These are phyloP conservation scores for mouse (Mus musculus) DNA, from an alignment of 2,113 vertebrate genomes.

Conservation along the genomic window DNA sequence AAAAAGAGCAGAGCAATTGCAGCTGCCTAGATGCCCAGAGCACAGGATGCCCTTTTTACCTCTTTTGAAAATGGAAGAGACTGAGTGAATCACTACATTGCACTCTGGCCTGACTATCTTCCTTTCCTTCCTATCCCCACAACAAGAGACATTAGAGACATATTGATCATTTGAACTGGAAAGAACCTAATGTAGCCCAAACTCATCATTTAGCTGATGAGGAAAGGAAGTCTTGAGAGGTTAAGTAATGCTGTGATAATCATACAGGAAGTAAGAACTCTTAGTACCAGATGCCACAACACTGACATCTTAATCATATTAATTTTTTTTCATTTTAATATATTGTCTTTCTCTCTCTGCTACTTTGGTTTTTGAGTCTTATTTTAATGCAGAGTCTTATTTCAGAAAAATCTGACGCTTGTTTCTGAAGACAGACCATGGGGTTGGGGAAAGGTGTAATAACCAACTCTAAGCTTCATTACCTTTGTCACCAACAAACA, in stretches of 20 bases:
- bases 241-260: slow-evolving; percentile 54
- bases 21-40: slow-evolving; percentile 56
- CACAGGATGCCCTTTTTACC: slow-evolving; percentile 73
- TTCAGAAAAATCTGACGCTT: not conserved
- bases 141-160: not conserved
- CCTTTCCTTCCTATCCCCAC: slow-evolving; percentile 14
- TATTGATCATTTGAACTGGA: not conserved
- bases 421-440: not conserved
- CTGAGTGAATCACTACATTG: not conserved
- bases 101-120: not conserved
- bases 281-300: not conserved
- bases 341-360: not conserved
- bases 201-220: slow-evolving; percentile 38
- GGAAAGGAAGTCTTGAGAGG: not conserved
- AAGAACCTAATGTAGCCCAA: not conserved
- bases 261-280: slow-evolving; percentile 2
- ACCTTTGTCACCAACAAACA: not conserved
- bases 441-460: not conserved
- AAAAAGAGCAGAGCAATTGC: slow-evolving; percentile 59
- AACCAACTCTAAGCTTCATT: not conserved
- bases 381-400: not conserved
- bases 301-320: slow-evolving; percentile 47
- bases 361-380: not conserved
- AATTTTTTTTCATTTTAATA: not conserved
- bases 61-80: slow-evolving; percentile 66